Base-by-base conservation (phyloP, 64 coral and sea anemone genomes). In the Pocillopora damicornis region DNA sequence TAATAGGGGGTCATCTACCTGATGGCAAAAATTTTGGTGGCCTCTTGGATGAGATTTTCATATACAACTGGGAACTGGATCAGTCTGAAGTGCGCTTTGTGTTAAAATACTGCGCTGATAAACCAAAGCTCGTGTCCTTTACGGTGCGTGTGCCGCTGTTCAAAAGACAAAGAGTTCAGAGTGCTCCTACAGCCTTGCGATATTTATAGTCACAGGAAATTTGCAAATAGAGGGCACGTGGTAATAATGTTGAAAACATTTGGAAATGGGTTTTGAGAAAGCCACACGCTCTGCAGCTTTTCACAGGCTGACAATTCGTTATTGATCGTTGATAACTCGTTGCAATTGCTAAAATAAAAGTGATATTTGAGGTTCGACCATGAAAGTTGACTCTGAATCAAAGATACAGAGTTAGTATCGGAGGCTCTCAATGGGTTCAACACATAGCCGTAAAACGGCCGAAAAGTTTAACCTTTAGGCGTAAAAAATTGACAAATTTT, bases 31-130 rank as follows among this genome's bases (percentile, higher is more conserved):
- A 81, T 14, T 93, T 94, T 76, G 86, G 76, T 79, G 97, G 97
- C 38, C 88, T 95, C 59, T 69, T 99, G 42, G 97, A 99, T 61
- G 97, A 99, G 75, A 95, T 99, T 77, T 95, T 95, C 75, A 90
- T 99, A 86, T 99, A 99, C 81, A 99, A 99, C 64, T 99, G 97
- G 97, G 97, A 95, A 34, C 79, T 99, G 13, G 90, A 95, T 63
- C 66, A 85, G 63, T 93, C 97, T 3, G 97, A 99, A 76, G 91
- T 95, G 34, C 88, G 87, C 37, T 99, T 95, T 80, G 91, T 99
- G 23, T 79, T 94, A n/a, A 95, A 99, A 74, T 99, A 99, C 74
- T 99, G 97, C 37, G 93, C 97, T 2, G 97, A 99, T 64, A 93
- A 99, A 58, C 97, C 97, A 4, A 99, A 99, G 51, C 59, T 99